Percentiles rank a stretch among this genome's conserved stretches.
These are phyloP conservation scores for Gortyna flavago DNA, from an alignment of 2,888 invertebrate genomes.

Conservation along the genomic window DNA sequence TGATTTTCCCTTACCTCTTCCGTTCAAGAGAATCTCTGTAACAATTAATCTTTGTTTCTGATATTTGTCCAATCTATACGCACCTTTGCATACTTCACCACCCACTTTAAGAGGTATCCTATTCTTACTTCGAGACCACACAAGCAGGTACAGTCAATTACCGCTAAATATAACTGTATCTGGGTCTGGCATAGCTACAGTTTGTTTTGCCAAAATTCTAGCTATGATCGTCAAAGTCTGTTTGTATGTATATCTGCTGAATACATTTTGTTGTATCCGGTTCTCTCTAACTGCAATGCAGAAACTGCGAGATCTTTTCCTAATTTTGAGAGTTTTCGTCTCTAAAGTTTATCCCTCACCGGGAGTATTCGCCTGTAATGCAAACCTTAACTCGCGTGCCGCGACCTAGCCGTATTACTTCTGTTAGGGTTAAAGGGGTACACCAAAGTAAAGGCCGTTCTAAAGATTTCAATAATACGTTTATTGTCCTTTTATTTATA, in stretches of 20 bases:
- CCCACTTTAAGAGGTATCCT: constrained; percentile 44
- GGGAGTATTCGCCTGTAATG: too few relatives aligned
- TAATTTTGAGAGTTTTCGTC: too few relatives aligned
- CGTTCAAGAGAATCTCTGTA: neutral
- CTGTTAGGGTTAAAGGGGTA: neutral
- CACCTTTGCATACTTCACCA: constrained; percentile 11
- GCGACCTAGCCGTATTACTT: neutral
- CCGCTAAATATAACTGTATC: constrained; percentile 61
- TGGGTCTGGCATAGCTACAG: constrained; percentile 52
- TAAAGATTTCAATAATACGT: too few relatives aligned
- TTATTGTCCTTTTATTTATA: too few relatives aligned
- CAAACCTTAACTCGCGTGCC: neutral
- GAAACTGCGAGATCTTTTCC: neutral
- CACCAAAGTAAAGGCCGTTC: too few relatives aligned
- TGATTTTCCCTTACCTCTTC: neutral
- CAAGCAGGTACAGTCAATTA: constrained; percentile 46
- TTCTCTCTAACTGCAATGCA: neutral
- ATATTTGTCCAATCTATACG: neutral
- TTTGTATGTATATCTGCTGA: constrained; percentile 21
- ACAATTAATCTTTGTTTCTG: neutral
- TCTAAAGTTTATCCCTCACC: too few relatives aligned
- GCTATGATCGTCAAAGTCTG: constrained; percentile 28
- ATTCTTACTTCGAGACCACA: constrained; percentile 52
- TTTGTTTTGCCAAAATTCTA: constrained; percentile 62
- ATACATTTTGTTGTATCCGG: neutral